Evolutionary conservation across 2,113 vertebrate species (phyloP), one percentile per base, ranked within the genome.

Genomic region (Oncorhynchus tshawytscha): DNA sequence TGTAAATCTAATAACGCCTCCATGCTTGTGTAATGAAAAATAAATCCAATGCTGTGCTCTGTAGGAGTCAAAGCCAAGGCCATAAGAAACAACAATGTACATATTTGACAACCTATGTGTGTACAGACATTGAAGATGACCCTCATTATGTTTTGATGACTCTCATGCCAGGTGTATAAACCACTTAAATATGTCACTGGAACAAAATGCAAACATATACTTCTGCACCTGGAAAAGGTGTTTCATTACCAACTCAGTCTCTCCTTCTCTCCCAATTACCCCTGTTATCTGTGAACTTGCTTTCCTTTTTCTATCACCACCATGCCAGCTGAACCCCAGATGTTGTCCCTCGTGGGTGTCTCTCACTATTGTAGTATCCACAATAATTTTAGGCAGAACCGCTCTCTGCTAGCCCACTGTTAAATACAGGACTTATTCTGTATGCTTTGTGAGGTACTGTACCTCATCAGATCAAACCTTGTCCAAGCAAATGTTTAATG

Each of bases 341-440:
- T 9, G 8, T 39, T 39, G 39, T 39, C 39, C 39, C 39, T 39
- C 2, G 8, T 39, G 39, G 2, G 9, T 45, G 9, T 45, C 39
- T 45, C 39, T 45, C 79, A 82, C 68, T 49, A 71, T 82, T 82
- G 86, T 67, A 69, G 64, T 73, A 70, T 82, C 73, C 22, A 24
- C 70, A 78, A 70, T 49, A 54, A 60, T 68, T 76, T 70, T 74
- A 70, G 66, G 69, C 73, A 76, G 64, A 57, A 11, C 16, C 5
- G 75, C 69, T 72, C 68, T 71, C 48, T 20, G 51, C 27, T 29
- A 29, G 25, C 39, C 39, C 39, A 45, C 39, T 45, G 39, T 45
- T 45, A 11, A 45, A 45, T 45, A 45, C 39, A 45, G 39, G 39
- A 45, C 9, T 7, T 57, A 57, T 57, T 57, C 18, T 57, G 16